Conservation (phyloP, 2,888 invertebrate genomes). For the Drosophila cognata region DNA sequence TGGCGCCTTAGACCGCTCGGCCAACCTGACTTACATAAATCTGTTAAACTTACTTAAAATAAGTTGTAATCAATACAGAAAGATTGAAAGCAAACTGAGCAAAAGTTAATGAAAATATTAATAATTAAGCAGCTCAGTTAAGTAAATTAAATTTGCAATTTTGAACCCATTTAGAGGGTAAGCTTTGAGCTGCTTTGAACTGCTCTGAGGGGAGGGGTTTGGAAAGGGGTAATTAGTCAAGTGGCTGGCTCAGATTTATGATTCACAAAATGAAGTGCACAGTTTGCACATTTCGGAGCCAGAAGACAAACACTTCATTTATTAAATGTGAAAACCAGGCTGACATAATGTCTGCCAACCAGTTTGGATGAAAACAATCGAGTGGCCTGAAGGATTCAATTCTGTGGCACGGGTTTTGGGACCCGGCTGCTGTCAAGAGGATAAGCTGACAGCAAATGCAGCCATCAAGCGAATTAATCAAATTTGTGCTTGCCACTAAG, state of each 20-base stretch:
- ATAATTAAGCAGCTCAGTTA: constrained; percentile 10
- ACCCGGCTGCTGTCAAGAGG: constrained; percentile 47
- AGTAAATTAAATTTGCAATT: not conserved
- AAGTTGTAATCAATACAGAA: not conserved
- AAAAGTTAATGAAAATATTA: not conserved
- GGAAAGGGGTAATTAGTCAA: constrained; percentile 28
- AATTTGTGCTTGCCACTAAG: constrained; percentile 55
- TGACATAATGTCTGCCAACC: constrained; percentile 31
- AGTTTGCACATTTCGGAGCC: constrained; percentile 48
- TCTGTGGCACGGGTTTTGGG: constrained; percentile 7
- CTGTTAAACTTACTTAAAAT: not conserved
- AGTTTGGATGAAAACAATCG: constrained; percentile 33
- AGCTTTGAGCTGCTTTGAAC: not conserved
- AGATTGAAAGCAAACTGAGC: not conserved
- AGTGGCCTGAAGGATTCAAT: constrained; percentile 10
- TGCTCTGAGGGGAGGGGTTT: not conserved
- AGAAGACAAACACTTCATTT: constrained; percentile 63
- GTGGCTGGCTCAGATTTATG: constrained; percentile 31
- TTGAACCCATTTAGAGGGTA: not conserved
- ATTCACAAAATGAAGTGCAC: constrained; percentile 41
- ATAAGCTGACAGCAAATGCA: constrained; percentile 67
- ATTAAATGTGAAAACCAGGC: constrained; percentile 53
- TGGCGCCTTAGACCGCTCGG: constrained; percentile 15
- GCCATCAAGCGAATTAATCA: constrained; percentile 69
- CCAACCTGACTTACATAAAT: constrained; percentile 1